Conservation (phyloP, 2,113 vertebrate genomes). For the Sebastes fasciatus region DNA sequence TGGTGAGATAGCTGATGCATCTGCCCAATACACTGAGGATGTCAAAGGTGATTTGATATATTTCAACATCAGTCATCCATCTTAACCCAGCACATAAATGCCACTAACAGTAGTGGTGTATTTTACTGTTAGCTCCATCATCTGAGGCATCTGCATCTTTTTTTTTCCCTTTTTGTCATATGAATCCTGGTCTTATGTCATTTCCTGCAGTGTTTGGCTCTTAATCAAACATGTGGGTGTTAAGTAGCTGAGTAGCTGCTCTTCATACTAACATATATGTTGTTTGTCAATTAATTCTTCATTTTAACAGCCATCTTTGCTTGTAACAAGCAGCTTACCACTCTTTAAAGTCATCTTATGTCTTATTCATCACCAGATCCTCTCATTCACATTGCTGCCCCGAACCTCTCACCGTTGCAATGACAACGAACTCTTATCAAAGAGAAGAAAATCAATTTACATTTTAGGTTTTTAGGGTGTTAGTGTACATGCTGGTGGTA, state of each 20-base stretch:
- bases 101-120: constrained; percentile 83
- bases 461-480: constrained; percentile 37
- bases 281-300: constrained; percentile 77
- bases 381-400: constrained; percentile 75
- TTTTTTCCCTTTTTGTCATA: constrained; percentile 67
- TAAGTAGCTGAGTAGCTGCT: constrained; percentile 63
- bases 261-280: constrained; percentile 79
- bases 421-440: constrained; percentile 77
- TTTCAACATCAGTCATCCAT: constrained; percentile 82
- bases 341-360: constrained; percentile 78
- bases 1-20: constrained; percentile 84
- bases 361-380: constrained; percentile 73
- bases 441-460: constrained; percentile 56
- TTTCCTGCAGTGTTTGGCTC: constrained; percentile 72
- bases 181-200: constrained; percentile 67
- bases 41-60: constrained; percentile 86
- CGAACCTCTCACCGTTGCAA: constrained; percentile 75
- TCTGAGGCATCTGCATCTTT: constrained; percentile 66
- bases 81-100: constrained; percentile 82
- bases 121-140: constrained; percentile 65
- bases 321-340: constrained; percentile 70
- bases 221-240: constrained; percentile 74
- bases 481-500: constrained; percentile 52
- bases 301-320: constrained; percentile 80
- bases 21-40: constrained; percentile 83